Conservation (phyloP, 2,888 invertebrate genomes). For the Tipula lateralis region DNA sequence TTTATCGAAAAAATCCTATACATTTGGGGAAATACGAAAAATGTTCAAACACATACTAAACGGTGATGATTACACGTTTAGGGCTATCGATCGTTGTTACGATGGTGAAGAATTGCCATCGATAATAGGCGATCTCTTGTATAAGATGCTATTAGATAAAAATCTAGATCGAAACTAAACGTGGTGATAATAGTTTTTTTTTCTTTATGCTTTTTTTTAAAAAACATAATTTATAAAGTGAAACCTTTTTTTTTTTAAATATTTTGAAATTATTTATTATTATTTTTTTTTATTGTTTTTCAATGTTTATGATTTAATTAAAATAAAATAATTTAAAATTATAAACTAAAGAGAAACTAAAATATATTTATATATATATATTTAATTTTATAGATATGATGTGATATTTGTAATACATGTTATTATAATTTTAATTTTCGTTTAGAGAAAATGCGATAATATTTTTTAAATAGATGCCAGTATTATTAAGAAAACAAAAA, state of each 20-base stretch:
- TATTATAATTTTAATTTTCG: neutral
- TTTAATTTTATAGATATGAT: neutral
- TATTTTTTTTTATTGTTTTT: neutral
- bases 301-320: neutral
- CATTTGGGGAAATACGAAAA: neutral
- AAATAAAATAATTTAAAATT: neutral
- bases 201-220: neutral
- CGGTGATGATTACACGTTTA: neutral
- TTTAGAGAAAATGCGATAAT: neutral
- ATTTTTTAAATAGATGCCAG: neutral
- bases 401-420: conserved; percentile 24
- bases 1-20: conserved; percentile 19
- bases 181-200: neutral
- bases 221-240: neutral
- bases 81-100: neutral
- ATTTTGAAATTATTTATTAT: neutral
- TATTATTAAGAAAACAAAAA: neutral
- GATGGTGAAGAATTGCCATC: conserved; percentile 12
- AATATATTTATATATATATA: neutral
- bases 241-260: neutral
- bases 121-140: neutral
- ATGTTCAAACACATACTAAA: neutral
- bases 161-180: neutral
- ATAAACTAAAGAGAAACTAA: neutral
- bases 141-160: neutral